These are phyloP conservation scores for Girardia tigrina DNA, from an alignment of 2,888 invertebrate species.

Conservation along the genomic window DNA sequence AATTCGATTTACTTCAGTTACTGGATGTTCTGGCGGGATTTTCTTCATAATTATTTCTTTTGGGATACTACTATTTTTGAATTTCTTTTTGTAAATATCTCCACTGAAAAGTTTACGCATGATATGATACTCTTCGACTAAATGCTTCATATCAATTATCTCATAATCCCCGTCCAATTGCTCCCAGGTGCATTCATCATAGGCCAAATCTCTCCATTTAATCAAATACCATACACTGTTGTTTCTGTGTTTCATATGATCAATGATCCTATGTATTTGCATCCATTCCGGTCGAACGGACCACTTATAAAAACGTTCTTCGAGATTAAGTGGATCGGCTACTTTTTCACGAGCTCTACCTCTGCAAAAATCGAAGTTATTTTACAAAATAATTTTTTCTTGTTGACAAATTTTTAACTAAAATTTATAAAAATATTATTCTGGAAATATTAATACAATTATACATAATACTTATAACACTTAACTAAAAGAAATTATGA, in stretches of 20 bases:
- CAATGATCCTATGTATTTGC: constrained; percentile 78
- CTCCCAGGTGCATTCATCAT: constrained; percentile 96
- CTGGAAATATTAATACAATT: no score
- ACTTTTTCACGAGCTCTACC: constrained; percentile 42
- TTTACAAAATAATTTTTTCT: neutral
- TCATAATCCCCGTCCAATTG: constrained; percentile 61
- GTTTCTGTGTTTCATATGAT: constrained; percentile 56
- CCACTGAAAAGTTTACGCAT: constrained; percentile 35
- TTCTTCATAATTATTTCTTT: constrained; percentile 38
- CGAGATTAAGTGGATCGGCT: constrained; percentile 50
- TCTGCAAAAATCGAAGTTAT: constrained; percentile 37
- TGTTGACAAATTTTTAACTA: neutral
- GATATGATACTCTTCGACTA: constrained; percentile 37
- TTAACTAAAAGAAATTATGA: no score
- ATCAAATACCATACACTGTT: constrained; percentile 74
- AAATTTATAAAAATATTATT: neutral
- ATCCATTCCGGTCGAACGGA: constrained; percentile 97
- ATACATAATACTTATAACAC: no score
- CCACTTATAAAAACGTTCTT: constrained; percentile 61
- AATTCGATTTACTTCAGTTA: constrained; percentile 49
- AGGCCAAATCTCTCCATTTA: constrained; percentile 91
- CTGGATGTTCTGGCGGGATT: constrained; percentile 49
- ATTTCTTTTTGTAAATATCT: constrained; percentile 7
- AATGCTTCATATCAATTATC: constrained; percentile 39
- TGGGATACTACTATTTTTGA: constrained; percentile 29